Percentiles rank a stretch among this genome's conserved stretches.
Conservation (phyloP, 2,113 vertebrate species). For the Syrrhaptes paradoxus region DNA sequence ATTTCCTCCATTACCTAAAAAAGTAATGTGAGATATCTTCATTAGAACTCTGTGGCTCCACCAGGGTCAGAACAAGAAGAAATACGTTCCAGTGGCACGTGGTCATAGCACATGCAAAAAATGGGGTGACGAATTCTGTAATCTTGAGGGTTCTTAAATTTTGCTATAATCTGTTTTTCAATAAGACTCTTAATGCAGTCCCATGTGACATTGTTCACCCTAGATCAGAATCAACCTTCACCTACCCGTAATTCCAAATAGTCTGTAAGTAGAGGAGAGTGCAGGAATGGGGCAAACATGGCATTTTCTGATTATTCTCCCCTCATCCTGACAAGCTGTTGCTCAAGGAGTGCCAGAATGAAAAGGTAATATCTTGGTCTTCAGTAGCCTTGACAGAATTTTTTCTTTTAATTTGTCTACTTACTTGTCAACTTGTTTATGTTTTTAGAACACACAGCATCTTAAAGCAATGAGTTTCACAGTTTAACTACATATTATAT, state of each 20-base stretch:
- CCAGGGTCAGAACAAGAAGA: background rate
- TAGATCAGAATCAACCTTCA: background rate
- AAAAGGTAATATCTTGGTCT: background rate
- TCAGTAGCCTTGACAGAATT: background rate
- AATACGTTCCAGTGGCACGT: background rate
- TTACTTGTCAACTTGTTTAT: background rate
- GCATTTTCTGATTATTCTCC: background rate
- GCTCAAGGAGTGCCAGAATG: background rate
- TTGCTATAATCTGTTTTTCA: background rate
- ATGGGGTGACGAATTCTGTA: background rate
- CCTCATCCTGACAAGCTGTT: background rate
- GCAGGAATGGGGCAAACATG: background rate
- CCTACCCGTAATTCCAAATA: background rate
- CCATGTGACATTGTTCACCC: background rate
- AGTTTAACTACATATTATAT: background rate
- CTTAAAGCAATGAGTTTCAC: background rate
- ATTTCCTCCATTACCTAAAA: background rate
- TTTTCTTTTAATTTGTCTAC: background rate
- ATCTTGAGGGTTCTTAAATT: fast-evolving
- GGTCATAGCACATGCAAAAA: background rate
- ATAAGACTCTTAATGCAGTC: background rate
- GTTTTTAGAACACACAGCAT: background rate
- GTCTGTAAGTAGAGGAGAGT: background rate
- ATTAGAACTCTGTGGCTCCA: background rate
- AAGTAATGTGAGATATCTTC: too few relatives aligned